Base-by-base conservation (phyloP, 2,797 vertebrate species). In the Neosilurus hyrtlii region DNA sequence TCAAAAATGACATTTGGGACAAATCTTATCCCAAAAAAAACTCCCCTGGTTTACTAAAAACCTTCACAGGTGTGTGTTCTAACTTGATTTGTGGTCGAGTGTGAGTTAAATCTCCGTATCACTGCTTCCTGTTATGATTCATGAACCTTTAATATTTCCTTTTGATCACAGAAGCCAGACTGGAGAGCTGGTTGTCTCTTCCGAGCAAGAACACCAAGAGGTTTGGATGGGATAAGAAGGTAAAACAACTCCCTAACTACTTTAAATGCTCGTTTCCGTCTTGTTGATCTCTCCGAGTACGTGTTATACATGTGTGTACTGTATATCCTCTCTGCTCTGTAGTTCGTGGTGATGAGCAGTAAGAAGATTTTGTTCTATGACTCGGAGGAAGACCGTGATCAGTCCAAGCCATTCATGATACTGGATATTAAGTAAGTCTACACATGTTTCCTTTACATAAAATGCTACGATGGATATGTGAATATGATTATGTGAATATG, bases 331-430 rank as follows among this genome's bases (percentile, higher is more conserved):
- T 68, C 26, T 68, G 51, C 4, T 57, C 30, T 83, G 89, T 86
- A 99, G 98, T 99, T 95, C 85, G 94, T 98, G 62, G 96, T 99
- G 86, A 96, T 98, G 81, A 99, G 98, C 95, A 99, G 98, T 91
- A 99, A 96, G 94, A 99, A 99, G 94, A 97, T 99, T 86, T 93
- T 99, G 83, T 99, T 99, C 93, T 99, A 99, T 89, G 94, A 98
- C 91, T 97, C 94, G 0, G 97, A 98, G 84, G 93, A 93, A 92
- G 97, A 99, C 90, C 94, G 96, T 90, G 97, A 99, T 80, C 96
- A 95, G 56, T 96, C 96, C 80, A 99, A 96, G 87, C 98, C 98
- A 1, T 98, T 96, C 83, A 99, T 98, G 98, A 97, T 96, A 22
- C 95, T 99, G 89, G 97, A 99, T 87, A 97, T 99, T 65, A 96